phyloP scores from a whole-genome alignment of 2,888 invertebrate species.

The Cephus spinipes region DNA sequence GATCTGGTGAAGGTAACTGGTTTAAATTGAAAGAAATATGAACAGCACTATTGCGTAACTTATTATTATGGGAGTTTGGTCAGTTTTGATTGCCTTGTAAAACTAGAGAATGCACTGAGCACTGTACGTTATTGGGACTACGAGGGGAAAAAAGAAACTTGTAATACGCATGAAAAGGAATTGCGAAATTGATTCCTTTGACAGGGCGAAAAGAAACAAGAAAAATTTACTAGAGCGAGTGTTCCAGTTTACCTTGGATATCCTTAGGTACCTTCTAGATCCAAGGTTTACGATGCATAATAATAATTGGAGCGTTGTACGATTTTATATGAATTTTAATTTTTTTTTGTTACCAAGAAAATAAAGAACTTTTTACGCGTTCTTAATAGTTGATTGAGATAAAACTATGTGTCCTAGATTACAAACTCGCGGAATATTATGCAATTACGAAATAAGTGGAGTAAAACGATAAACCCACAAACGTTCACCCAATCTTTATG shows the following conservation, averaged over 20 bases:
- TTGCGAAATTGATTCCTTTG: background rate
- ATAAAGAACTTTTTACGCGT: background rate
- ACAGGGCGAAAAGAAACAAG: background rate
- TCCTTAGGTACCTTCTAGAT: background rate
- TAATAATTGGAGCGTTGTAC: background rate
- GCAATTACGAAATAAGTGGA: background rate
- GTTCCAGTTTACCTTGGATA: slow-evolving; percentile 5
- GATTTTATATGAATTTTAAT: background rate
- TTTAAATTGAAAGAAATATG: background rate
- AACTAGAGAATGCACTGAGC: background rate
- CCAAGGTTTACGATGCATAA: background rate
- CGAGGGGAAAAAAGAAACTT: background rate
- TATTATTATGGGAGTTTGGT: background rate
- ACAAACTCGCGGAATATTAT: background rate
- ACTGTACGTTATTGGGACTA: background rate
- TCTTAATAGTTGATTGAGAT: background rate
- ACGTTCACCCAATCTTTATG: background rate
- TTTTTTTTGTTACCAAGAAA: background rate
- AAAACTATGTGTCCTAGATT: background rate
- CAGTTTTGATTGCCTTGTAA: background rate
- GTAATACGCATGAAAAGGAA: background rate
- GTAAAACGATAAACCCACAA: background rate
- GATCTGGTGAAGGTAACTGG: background rate
- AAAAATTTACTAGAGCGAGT: background rate
- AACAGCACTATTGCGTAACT: background rate